These are phyloP conservation scores for Cheilosia soror DNA, from an alignment of 2,888 invertebrate species.

Conservation along the genomic window DNA sequence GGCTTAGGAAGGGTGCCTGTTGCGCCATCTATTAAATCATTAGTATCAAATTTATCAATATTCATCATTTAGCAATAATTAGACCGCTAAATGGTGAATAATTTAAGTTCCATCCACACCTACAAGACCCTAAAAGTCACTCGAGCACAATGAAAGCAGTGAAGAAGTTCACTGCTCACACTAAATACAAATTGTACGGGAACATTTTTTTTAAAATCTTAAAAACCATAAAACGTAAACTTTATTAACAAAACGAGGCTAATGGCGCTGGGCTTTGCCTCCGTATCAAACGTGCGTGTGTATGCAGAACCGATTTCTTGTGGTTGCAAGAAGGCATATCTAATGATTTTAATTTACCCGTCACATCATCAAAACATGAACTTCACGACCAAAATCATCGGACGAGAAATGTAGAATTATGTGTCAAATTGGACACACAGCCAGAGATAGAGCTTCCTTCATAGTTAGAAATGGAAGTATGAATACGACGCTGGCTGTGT, in stretches of 20 bases:
- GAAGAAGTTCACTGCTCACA: conserved; percentile 1
- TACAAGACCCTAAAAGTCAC: conserved; percentile 13
- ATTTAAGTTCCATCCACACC: conserved; percentile 18
- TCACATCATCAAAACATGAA: conserved; percentile 15
- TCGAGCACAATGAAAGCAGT: conserved; percentile 12
- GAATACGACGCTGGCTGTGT: background rate
- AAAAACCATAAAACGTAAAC: conserved; percentile 37
- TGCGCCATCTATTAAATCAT: too few relatives aligned
- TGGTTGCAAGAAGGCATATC: conserved; percentile 53
- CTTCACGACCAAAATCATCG: conserved; percentile 22
- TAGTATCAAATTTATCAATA: conserved; percentile 6
- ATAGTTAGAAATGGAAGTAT: background rate
- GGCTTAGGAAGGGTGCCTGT: too few relatives aligned
- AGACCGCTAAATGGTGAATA: conserved; percentile 6
- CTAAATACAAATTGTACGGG: conserved; percentile 1
- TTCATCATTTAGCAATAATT: background rate
- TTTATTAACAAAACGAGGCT: conserved; percentile 49
- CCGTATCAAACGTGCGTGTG: conserved; percentile 34
- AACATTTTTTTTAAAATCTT: background rate
- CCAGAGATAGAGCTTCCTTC: background rate
- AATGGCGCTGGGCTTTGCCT: conserved; percentile 28
- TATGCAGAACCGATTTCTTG: conserved; percentile 21
- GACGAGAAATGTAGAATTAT: conserved; percentile 38
- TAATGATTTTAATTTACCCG: conserved; percentile 46
- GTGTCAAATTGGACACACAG: conserved; percentile 39